phyloP scores from a whole-genome alignment of 2,888 invertebrate species.

The Orchestes rusci region DNA sequence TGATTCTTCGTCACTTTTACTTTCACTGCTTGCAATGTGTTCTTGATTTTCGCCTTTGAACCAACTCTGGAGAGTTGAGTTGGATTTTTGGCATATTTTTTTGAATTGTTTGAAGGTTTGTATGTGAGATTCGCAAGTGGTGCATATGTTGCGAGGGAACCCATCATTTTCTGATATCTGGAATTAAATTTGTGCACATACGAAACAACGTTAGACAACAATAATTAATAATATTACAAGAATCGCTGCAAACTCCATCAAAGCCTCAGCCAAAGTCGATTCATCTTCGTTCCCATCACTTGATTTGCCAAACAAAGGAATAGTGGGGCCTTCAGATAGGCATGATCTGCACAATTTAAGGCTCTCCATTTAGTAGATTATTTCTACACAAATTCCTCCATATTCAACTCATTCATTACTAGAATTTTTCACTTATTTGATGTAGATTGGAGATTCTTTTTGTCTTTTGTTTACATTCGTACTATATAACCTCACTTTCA shows the following conservation, averaged over 20 bases:
- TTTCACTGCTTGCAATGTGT: conserved; percentile 2
- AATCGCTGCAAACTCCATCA: conserved; percentile 16
- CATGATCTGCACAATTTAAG: conserved; percentile 18
- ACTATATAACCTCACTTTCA: no score
- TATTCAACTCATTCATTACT: no score
- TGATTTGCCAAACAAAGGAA: conserved; percentile 9
- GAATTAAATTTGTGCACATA: conserved; percentile 12
- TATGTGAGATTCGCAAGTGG: conserved; percentile 33
- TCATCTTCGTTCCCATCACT: background rate
- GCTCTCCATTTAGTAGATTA: conserved; percentile 13
- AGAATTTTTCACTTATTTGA: no score
- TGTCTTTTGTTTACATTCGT: no score
- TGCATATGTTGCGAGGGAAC: conserved; percentile 36
- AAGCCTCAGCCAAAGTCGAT: conserved; percentile 13
- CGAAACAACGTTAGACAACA: background rate
- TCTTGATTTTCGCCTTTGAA: conserved; percentile 7
- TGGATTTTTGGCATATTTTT: conserved; percentile 36
- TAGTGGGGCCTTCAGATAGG: conserved; percentile 14
- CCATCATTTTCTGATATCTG: conserved; percentile 36
- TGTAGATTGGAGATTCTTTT: no score
- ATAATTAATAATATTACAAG: no score
- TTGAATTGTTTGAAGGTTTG: conserved; percentile 34
- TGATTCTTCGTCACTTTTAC: conserved; percentile 6
- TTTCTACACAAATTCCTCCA: no score
- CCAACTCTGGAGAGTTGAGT: conserved; percentile 29